These are phyloP conservation scores for Nothoprocta perdicaria DNA, from an alignment of 2,113 vertebrate genomes.

Conservation along the genomic window DNA sequence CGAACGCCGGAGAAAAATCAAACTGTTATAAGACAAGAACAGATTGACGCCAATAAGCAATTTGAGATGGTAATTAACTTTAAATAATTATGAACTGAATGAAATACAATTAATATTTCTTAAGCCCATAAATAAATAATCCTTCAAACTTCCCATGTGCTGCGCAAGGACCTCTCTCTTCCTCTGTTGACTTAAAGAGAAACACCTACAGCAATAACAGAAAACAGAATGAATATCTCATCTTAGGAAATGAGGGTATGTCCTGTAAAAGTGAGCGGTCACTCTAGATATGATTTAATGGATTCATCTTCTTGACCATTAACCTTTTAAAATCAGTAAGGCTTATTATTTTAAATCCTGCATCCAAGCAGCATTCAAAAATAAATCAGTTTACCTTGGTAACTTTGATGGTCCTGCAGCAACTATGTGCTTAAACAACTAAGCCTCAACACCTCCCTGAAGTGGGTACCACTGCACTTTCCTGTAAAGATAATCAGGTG, in stretches of 20 bases:
- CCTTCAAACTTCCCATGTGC: background rate
- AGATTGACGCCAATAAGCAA: constrained; percentile 22
- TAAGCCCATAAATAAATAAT: background rate
- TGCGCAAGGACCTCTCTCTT: background rate
- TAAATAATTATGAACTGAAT: background rate
- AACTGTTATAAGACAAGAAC: constrained; percentile 39
- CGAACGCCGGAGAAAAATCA: constrained; percentile 38
- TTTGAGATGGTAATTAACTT: background rate
- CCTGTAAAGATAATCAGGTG: background rate
- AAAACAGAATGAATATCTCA: background rate
- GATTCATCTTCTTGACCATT: background rate
- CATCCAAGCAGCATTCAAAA: background rate
- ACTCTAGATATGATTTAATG: background rate
- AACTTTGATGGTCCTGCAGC: background rate
- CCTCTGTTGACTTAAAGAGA: background rate
- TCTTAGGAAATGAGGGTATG: background rate
- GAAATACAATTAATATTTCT: background rate
- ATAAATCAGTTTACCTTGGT: background rate
- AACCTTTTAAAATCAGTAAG: background rate
- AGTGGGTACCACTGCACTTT: background rate
- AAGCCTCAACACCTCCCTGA: background rate
- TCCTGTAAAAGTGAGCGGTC: background rate
- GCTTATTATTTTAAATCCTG: background rate
- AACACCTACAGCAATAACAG: background rate
- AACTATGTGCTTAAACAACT: background rate